phyloP scores from a whole-genome alignment of 1,140 invertebrate species.

The Neotoxoptera formosana region DNA sequence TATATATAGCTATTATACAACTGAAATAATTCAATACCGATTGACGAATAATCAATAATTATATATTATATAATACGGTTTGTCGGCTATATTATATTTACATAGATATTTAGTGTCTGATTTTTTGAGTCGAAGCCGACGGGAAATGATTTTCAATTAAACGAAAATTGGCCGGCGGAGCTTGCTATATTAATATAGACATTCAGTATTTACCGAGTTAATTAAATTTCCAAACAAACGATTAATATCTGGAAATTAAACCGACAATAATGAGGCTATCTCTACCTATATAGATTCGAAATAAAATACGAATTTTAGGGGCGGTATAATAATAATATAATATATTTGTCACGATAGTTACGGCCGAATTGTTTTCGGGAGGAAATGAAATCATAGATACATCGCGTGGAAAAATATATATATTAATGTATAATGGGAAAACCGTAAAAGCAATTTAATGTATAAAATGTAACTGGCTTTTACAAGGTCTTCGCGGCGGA shows the following conservation, averaged over 20 bases:
- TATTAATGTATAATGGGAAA: not conserved
- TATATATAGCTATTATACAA: too few species aligned
- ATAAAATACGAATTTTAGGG: not conserved
- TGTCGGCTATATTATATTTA: not conserved
- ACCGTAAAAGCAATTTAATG: conserved; percentile 6
- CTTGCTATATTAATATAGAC: not conserved
- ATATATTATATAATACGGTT: too few species aligned
- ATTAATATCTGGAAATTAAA: not conserved
- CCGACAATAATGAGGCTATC: not conserved
- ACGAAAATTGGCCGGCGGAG: not conserved
- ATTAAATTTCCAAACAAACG: not conserved
- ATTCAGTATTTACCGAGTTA: not conserved
- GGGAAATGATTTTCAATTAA: not conserved
- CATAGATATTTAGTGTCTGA: not conserved
- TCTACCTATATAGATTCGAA: too few species aligned
- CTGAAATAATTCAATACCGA: not conserved
- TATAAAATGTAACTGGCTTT: conserved; percentile 22
- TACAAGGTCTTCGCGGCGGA: conserved; percentile 13
- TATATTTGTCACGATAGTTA: not conserved
- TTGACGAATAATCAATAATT: not conserved
- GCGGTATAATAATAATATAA: not conserved
- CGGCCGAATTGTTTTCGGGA: not conserved
- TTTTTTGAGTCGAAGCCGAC: not conserved
- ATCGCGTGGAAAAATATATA: not conserved
- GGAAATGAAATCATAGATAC: not conserved